Base-by-base conservation (phyloP, 2,113 vertebrate species). In the Oreotrochilus melanogaster region DNA sequence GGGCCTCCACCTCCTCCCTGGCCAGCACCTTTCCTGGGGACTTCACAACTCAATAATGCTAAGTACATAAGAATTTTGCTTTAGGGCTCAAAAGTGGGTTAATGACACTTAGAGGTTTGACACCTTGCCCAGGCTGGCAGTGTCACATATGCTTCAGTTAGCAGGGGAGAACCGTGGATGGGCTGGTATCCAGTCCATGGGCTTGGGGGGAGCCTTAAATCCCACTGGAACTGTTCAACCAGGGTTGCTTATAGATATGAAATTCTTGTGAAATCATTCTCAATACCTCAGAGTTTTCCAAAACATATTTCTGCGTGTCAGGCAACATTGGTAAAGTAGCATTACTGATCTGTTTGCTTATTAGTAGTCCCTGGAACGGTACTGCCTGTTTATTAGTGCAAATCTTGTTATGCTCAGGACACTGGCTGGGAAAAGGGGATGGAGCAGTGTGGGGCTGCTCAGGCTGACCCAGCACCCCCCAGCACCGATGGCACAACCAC, bases 141-240 rank as follows among this genome's bases (percentile, higher is more conserved):
- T 21, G 48, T 7, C 71, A 62, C 39, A 8, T 33, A 21, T 8
- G 7, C 54, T 54, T 2, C 39, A 8, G 6, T 17, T 18, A 37
- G 39, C 3, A 0, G 15, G 33, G 13, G 10, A n/a, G 56, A 69
- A 1, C 14, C 12, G 19, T 0, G 7, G 4, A 25, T 10, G 50
- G 0, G 5, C 37, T 7, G 18, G 7, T 22, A 16, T 53, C 54
- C 21, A 31, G 35, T 3, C n/a, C 1, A 0, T 3, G 30, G 53
- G 11, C 7, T 35, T 25, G 37, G 21, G 43, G 31, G 14, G 57
- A 75, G 14, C 54, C 54, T 61, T 5, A 33, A 4, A 31, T 76
- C 25, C 45, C 21, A 48, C 33, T 79, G 76, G 30, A 19, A 17
- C 12, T 9, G 14, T 43, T 48, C 75, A 58, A 0, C 27, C 33